These are phyloP conservation scores for Bettongia penicillata DNA, from an alignment of 2,113 vertebrate species.

Conservation along the genomic window DNA sequence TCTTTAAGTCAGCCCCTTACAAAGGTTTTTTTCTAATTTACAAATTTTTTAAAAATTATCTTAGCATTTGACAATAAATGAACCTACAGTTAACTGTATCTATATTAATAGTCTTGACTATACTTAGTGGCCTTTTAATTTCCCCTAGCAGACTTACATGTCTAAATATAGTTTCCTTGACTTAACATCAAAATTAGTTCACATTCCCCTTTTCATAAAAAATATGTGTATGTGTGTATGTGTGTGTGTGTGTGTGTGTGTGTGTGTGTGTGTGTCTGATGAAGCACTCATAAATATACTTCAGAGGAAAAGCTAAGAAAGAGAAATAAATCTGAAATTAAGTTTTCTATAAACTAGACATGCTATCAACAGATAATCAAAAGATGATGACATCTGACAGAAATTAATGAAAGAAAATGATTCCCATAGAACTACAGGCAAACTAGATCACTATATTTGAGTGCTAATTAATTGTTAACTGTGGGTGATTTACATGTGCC, in stretches of 20 bases:
- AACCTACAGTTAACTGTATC: constrained; percentile 3
- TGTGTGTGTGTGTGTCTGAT: constrained; percentile 8
- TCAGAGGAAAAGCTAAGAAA: not conserved
- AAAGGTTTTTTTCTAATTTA: constrained; percentile 7
- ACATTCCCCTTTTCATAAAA: constrained; percentile 14
- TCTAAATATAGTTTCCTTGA: constrained; percentile 18
- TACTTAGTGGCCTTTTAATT: not conserved
- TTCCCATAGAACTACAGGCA: not conserved
- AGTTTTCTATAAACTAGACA: not conserved
- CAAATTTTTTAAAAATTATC: constrained; percentile 39
- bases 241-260: constrained; percentile 28
- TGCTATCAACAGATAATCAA: constrained; percentile 15
- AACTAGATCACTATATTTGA: not conserved
- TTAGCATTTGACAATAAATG: not conserved
- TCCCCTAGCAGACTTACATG: not conserved
- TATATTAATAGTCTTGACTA: constrained; percentile 25
- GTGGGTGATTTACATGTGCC: not conserved
- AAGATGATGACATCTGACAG: constrained; percentile 24
- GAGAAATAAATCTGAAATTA: not conserved
- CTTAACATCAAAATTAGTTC: constrained; percentile 53
- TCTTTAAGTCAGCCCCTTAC: constrained; percentile 15
- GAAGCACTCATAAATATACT: constrained; percentile 45
- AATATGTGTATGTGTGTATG: constrained; percentile 22
- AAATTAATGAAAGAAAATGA: not conserved
- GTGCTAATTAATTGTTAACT: not conserved